phyloP scores from a whole-genome alignment of 2,888 invertebrate species.

The Xestia ashworthii region DNA sequence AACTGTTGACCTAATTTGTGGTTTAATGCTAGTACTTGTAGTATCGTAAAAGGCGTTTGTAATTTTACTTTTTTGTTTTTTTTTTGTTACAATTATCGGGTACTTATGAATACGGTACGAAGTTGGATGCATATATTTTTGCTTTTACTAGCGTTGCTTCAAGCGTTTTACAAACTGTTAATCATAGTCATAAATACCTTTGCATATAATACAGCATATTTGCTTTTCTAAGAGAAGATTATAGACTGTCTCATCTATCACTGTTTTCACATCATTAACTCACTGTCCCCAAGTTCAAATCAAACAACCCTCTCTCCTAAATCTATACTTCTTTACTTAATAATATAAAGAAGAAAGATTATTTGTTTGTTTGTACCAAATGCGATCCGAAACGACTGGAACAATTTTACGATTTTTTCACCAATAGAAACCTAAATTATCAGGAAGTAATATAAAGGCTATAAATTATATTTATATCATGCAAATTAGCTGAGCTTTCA shows the following conservation, averaged over 20 bases:
- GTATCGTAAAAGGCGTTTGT: conserved; percentile 20
- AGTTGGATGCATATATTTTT: neutral
- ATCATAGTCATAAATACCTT: neutral
- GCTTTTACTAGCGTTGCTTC: neutral
- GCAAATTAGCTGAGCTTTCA: too few relatives aligned
- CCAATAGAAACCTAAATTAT: neutral
- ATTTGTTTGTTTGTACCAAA: too few relatives aligned
- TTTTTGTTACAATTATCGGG: conserved; percentile 18
- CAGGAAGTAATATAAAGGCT: too few relatives aligned
- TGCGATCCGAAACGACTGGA: too few relatives aligned
- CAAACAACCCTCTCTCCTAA: neutral
- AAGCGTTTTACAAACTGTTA: neutral
- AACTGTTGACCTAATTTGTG: conserved; percentile 42
- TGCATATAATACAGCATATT: neutral
- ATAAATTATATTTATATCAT: too few relatives aligned
- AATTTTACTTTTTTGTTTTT: conserved; percentile 23
- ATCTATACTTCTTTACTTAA: neutral
- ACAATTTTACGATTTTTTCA: too few relatives aligned
- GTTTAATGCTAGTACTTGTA: conserved; percentile 8
- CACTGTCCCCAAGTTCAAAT: neutral
- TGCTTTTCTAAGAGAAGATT: neutral
- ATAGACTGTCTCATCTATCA: neutral
- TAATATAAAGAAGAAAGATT: too few relatives aligned
- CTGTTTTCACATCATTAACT: neutral
- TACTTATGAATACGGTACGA: neutral